phyloP scores from a whole-genome alignment of 2,888 invertebrate species.

The Drosophila diplacantha region DNA sequence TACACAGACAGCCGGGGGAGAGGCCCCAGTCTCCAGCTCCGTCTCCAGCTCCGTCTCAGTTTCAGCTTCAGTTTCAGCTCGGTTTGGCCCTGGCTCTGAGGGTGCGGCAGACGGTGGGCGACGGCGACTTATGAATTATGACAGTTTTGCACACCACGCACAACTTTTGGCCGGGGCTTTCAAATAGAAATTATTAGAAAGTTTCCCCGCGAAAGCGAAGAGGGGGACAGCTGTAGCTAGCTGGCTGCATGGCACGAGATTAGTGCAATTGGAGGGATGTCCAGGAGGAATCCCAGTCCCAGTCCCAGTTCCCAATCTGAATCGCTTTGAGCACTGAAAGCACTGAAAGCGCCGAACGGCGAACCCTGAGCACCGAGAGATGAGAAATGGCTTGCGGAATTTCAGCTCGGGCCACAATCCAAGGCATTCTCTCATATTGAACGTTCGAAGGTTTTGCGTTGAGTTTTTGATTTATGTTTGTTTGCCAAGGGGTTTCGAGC shows the following conservation, averaged over 20 bases:
- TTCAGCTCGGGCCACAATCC: slow-evolving; percentile 10
- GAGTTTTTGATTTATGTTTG: slow-evolving; percentile 50
- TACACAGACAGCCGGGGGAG: slow-evolving; percentile 52
- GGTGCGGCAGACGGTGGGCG: background rate
- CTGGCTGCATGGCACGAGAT: slow-evolving; percentile 42
- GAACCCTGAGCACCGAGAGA: slow-evolving; percentile 1
- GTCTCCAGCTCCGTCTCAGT: slow-evolving; percentile 15
- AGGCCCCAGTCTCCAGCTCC: background rate
- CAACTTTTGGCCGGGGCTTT: slow-evolving; percentile 62
- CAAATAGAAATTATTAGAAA: slow-evolving; percentile 68
- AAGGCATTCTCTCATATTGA: slow-evolving; percentile 46
- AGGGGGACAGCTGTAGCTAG: slow-evolving; percentile 12
- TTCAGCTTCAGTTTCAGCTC: slow-evolving; percentile 18
- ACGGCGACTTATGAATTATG: slow-evolving; percentile 63
- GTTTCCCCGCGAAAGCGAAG: slow-evolving; percentile 60
- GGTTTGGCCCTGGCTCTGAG: slow-evolving; percentile 5
- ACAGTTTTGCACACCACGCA: slow-evolving; percentile 68
- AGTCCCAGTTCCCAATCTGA: background rate
- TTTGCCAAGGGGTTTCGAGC: slow-evolving; percentile 11
- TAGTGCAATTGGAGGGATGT: slow-evolving; percentile 47
- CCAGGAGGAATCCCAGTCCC: background rate
- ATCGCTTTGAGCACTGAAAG: slow-evolving; percentile 3
- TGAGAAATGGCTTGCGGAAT: slow-evolving; percentile 10
- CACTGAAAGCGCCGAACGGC: background rate
- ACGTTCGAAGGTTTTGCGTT: slow-evolving; percentile 54